These are phyloP conservation scores for Montifringilla adamsi DNA, from an alignment of 2,113 vertebrate species.

Conservation along the genomic window DNA sequence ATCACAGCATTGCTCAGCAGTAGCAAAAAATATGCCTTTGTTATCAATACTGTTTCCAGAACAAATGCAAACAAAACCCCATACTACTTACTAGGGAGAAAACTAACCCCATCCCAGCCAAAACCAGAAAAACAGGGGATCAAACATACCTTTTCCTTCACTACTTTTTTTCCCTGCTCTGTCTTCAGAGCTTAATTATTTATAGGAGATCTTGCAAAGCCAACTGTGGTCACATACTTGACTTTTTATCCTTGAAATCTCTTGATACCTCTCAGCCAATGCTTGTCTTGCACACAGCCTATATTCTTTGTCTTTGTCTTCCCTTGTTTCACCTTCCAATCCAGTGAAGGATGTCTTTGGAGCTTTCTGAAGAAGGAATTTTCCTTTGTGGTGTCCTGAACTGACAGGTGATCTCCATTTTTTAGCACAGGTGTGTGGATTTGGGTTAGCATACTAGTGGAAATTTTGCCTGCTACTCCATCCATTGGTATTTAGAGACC, in stretches of 20 bases:
- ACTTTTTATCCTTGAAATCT: background rate
- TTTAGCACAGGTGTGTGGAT: accelerated
- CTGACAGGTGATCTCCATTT: background rate
- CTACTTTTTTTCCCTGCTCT: background rate
- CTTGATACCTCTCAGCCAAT: background rate
- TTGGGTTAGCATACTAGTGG: background rate
- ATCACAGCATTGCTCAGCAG: background rate
- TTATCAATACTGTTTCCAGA: background rate
- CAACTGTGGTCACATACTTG: background rate
- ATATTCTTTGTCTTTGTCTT: background rate
- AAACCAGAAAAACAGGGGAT: background rate
- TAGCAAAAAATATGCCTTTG: background rate
- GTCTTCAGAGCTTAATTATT: background rate
- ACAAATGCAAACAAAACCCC: background rate
- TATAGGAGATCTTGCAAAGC: background rate
- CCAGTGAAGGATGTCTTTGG: background rate
- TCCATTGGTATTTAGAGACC: background rate
- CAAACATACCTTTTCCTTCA: background rate
- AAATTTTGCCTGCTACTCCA: background rate
- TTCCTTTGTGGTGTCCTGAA: background rate
- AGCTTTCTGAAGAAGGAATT: background rate
- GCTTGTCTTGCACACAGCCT: background rate
- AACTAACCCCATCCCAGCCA: background rate
- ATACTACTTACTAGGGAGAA: background rate
- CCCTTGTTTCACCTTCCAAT: background rate